These are phyloP conservation scores for Pachycephala philippinensis DNA, from an alignment of 2,113 vertebrate species.

Conservation along the genomic window DNA sequence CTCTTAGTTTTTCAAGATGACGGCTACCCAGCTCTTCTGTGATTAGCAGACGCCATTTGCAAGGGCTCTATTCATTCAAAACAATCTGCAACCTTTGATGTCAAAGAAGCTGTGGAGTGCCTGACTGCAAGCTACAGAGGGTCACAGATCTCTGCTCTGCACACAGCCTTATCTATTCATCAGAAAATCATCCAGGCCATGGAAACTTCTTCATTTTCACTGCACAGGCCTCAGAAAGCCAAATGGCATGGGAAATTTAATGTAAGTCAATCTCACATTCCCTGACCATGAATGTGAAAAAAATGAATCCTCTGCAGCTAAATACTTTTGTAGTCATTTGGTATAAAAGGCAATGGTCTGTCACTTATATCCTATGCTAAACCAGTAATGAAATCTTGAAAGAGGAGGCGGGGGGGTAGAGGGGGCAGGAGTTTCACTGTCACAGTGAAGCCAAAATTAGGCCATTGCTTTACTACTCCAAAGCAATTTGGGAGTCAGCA, in stretches of 20 bases:
- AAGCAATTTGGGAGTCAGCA: neutral
- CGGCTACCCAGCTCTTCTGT: neutral
- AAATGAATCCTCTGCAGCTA: conserved; percentile 47
- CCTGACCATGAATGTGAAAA: conserved; percentile 38
- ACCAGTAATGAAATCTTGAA: conserved; percentile 20
- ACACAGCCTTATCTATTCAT: conserved; percentile 67
- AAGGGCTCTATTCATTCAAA: conserved; percentile 65
- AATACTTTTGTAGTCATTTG: conserved; percentile 36
- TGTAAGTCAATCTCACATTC: conserved; percentile 56
- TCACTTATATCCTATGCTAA: neutral
- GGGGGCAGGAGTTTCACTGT: neutral
- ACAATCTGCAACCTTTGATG: conserved; percentile 70
- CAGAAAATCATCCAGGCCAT: conserved; percentile 63
- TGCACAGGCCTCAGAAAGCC: conserved; percentile 44
- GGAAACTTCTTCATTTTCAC: conserved; percentile 56
- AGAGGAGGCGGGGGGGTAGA: neutral
- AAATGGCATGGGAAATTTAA: conserved; percentile 63
- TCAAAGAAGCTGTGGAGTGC: conserved; percentile 50
- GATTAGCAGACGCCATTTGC: conserved; percentile 26
- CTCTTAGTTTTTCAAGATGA: neutral
- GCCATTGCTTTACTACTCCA: rapidly evolving
- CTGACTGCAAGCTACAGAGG: conserved; percentile 38
- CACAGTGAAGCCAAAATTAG: neutral
- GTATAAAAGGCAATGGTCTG: conserved; percentile 47
- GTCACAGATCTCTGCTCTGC: conserved; percentile 41